Evolutionary conservation across 2,113 vertebrate genomes (phyloP), one percentile per base, ranked within the genome.

Genomic region (Rhegmatorhina hoffmannsi): DNA sequence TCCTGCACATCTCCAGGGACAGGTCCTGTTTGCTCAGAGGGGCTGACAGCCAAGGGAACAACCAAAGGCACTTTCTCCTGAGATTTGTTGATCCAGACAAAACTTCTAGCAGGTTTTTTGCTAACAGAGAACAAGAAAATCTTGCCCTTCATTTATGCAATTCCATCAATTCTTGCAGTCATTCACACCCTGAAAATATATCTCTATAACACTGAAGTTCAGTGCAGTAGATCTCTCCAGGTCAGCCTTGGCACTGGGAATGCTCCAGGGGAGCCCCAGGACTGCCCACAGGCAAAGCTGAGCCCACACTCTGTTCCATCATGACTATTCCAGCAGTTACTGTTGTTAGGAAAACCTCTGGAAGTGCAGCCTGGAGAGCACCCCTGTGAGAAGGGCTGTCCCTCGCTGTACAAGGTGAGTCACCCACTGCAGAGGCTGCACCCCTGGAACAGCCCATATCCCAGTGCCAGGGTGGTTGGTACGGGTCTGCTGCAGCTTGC

Each of bases 231-330:
- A 16, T 25, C 9, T 0, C 46, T 17, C 19, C 49, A 3, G 56
- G 68, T 49, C n/a, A 64, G 38, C 69, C 31, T 18, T 7, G 31
- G 44, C 4, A 1, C 16, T 26, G 3, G 17, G 46, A 46, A 2
- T 1, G 4, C 4, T 1, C 66, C 49, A 0, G 1, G 1, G 43
- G 50, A 31, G 8, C 11, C 36, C 49, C 2, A 2, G 21, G 25
- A 15, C 62, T 24, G 40, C n/a, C 50, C 47, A 5, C 1, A 1
- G 19, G 58, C 40, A 4, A 10, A 34, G 9, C 47, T 11, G 28
- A 21, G 31, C 36, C 33, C 10, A 3, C 3, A 2, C 38, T 10
- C 70, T 53, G 72, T 33, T 33, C 75, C 2, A 0, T 17, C 31
- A 1, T 1, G 7, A 76, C 49, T 44, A 21, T 17, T 18, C 43